Evolutionary conservation across 2,888 invertebrate species (phyloP), one percentile per base, ranked within the genome.

Genomic region (Ypsolopha scabrella): DNA sequence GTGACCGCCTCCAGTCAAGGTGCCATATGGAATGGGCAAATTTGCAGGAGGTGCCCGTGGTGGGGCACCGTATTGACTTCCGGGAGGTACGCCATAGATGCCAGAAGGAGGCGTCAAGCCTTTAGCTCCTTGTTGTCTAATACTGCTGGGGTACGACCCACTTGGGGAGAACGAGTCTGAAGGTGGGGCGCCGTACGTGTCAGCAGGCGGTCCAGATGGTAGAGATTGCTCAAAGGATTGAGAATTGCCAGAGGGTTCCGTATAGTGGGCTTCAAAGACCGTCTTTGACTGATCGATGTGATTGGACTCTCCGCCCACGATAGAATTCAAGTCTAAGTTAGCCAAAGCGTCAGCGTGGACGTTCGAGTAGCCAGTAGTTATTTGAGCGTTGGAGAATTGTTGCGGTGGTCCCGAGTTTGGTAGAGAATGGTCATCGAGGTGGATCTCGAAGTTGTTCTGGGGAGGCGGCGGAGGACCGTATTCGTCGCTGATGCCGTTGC

Each of bases 71-170:
- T 87, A 87, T 55, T 83, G 80, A 48, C 87, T 79, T 37, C 87
- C 88, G 0, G 88, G 88, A 35, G 90, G 90, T 0, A 89, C 88
- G 0, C 91, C 91, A 61, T 91, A 91, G 11, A 88, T 63, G 1
- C 89, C 90, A 52, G 89, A 89, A 2, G 90, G 90, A 1, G 91
- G 88, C 7, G 87, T 72, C n/a, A 90, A 66, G 0, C 89, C 89
- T 65, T 85, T 85, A 38, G 80, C 80, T 1, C 85, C 82, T 37
- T 81, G 78, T 38, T 85, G 85, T 53, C 87, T 68, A 8, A 72
- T 46, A 0, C 81, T 78, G 0, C 67, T 56, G 0, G 79, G 73
- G 41, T 80, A 82, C 0, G 71, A 77, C 3, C 80, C 82, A 33
- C 63, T 66, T 0, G 87, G 68, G 0, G 71, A 81, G 46, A 80